Evolutionary conservation across 2,113 vertebrate species (phyloP), one percentile per base, ranked within the genome.

Genomic region (Pyxicephalus adspersus): DNA sequence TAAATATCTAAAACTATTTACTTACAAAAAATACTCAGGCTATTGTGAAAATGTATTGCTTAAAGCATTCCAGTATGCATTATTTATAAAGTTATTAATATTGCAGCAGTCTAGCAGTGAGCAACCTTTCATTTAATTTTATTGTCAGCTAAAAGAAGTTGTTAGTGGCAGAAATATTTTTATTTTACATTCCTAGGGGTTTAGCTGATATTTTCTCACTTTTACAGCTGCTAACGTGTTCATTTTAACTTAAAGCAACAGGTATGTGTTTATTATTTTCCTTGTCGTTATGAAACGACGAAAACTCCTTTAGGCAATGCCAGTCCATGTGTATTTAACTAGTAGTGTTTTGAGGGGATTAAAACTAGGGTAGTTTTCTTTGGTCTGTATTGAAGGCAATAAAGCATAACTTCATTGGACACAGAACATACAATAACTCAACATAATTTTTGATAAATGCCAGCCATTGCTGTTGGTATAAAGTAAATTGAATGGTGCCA

Each of bases 71-170:
- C 0, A 17, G 70, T 1, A 2, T 75, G 31, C 0, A 6, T 79
- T 77, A 83, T 72, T 85, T 83, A 80, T 67, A 22, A 6, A 18
- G 20, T 25, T 74, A 17, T 25, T 71, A 81, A 81, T 81, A 81
- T 73, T 81, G 45, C 68, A 81, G 28, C 20, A 64, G 20, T 61
- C 68, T 81, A 63, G 58, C 58, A 65, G 79, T 31, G 52, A 64
- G 79, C 58, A 74, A 73, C 67, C 79, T 73, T 73, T 81, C 68
- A 73, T 81, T 73, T 73, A 81, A 73, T 63, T 73, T 74, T 73
- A 81, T 73, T 74, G 68, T 73, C 79, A 81, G 68, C 68, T 81
- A 55, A 81, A 79, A 74, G 28, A 54, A 81, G 68, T 65, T 81
- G 68, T 81, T 67, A 81, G 60, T 5, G 16, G 60, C 55, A 72